phyloP scores from a whole-genome alignment of 2,797 vertebrate genomes.

The Yasuhikotakia modesta region DNA sequence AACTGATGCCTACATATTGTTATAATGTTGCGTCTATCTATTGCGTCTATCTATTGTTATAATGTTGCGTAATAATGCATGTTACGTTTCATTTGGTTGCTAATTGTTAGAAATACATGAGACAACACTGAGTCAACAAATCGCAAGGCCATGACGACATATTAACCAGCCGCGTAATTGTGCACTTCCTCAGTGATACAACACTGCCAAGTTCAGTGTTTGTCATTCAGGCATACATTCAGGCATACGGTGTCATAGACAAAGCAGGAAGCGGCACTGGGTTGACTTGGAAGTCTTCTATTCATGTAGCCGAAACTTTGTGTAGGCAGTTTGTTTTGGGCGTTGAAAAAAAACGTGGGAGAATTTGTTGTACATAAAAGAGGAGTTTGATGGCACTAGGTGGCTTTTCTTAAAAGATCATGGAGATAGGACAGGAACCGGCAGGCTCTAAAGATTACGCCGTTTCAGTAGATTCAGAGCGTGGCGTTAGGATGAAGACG shows the following conservation, averaged over 20 bases:
- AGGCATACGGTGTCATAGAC: neutral
- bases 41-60: too few relatives aligned
- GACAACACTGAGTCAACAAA: neutral
- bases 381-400: conserved; percentile 6
- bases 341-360: conserved; percentile 41
- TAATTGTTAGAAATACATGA: too few relatives aligned
- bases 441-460: neutral
- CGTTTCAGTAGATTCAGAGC: neutral
- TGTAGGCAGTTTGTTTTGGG: conserved; percentile 42
- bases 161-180: neutral
- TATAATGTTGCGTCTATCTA: too few relatives aligned
- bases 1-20: too few relatives aligned
- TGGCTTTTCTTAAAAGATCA: neutral
- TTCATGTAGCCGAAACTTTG: conserved; percentile 25
- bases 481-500: neutral
- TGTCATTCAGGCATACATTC: neutral
- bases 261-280: conserved; percentile 23
- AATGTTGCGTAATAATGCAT: too few relatives aligned
- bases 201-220: neutral
- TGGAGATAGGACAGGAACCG: neutral
- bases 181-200: neutral
- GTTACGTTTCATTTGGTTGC: too few relatives aligned
- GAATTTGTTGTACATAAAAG: conserved; percentile 11
- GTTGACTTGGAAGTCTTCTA: neutral
- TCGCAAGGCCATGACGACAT: neutral